phyloP scores from a whole-genome alignment of 2,113 vertebrate genomes.

The Arvicanthis niloticus region DNA sequence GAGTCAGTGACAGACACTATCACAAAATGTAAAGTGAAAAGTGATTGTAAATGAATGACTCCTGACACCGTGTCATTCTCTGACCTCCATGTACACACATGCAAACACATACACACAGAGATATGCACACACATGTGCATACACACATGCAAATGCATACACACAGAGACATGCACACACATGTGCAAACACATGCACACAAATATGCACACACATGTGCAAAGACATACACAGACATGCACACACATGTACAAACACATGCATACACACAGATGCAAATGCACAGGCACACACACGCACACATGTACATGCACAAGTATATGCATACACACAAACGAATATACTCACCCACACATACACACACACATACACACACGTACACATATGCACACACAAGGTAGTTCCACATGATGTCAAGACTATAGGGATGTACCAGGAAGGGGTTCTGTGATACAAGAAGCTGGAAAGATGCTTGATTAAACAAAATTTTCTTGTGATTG shows the following conservation, averaged over 20 bases:
- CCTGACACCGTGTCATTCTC: neutral
- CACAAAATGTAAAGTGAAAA: neutral
- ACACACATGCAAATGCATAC: too few species aligned
- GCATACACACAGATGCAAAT: too few species aligned
- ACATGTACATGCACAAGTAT: too few species aligned
- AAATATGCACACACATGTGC: neutral
- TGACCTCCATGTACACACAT: neutral
- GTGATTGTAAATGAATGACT: too few species aligned
- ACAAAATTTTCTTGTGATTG: neutral
- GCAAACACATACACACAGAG: too few species aligned
- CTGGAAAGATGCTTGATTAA: neutral
- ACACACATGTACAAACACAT: too few species aligned
- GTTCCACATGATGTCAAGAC: neutral
- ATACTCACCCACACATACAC: too few species aligned
- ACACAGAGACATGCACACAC: neutral
- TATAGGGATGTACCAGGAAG: neutral
- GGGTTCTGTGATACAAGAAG: neutral
- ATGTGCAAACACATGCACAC: too few species aligned
- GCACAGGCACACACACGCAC: too few species aligned
- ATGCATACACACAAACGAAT: neutral
- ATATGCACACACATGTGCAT: too few species aligned
- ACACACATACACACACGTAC: neutral
- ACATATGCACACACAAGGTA: neutral
- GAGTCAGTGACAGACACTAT: neutral
- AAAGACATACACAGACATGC: neutral